Percentiles rank a stretch among this genome's conserved stretches.
phyloP scores from a whole-genome alignment of 2,113 vertebrate species.

The Labrus mixtus region DNA sequence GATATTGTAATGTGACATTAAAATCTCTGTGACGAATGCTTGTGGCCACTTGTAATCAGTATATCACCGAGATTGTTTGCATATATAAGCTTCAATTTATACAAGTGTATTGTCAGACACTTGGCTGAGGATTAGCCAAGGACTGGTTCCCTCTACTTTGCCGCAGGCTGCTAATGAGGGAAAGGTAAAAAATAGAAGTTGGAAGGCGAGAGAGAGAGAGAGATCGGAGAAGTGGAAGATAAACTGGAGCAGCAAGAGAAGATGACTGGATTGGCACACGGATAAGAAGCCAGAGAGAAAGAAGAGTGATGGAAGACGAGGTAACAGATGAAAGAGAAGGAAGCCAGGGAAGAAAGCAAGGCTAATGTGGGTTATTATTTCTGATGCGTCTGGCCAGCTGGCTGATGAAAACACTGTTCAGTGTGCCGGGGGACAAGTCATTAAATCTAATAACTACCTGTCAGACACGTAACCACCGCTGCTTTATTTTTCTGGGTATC shows the following conservation, averaged over 20 bases:
- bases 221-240: slow-evolving; percentile 28
- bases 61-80: not conserved
- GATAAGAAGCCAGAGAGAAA: slow-evolving; percentile 40
- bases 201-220: slow-evolving; percentile 1
- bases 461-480: not conserved
- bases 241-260: slow-evolving; percentile 32
- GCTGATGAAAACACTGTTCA: slow-evolving; percentile 29
- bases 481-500: not conserved
- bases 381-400: slow-evolving; percentile 30
- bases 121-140: slow-evolving; percentile 44
- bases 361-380: slow-evolving; percentile 15
- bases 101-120: slow-evolving; percentile 45
- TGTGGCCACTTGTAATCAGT: slow-evolving; percentile 34
- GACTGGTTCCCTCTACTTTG: slow-evolving; percentile 43
- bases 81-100: slow-evolving; percentile 32
- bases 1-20: slow-evolving; percentile 77
- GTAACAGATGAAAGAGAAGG: slow-evolving; percentile 50
- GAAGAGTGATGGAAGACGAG: slow-evolving; percentile 23
- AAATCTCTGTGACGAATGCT: slow-evolving; percentile 55
- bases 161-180: slow-evolving; percentile 8
- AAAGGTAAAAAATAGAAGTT: slow-evolving; percentile 1
- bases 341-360: slow-evolving; percentile 6
- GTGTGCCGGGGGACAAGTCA: slow-evolving; percentile 10
- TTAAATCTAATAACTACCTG: slow-evolving; percentile 47
- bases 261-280: slow-evolving; percentile 53